Base-by-base conservation (phyloP, 2,888 invertebrate genomes). In the Selenia dentaria region DNA sequence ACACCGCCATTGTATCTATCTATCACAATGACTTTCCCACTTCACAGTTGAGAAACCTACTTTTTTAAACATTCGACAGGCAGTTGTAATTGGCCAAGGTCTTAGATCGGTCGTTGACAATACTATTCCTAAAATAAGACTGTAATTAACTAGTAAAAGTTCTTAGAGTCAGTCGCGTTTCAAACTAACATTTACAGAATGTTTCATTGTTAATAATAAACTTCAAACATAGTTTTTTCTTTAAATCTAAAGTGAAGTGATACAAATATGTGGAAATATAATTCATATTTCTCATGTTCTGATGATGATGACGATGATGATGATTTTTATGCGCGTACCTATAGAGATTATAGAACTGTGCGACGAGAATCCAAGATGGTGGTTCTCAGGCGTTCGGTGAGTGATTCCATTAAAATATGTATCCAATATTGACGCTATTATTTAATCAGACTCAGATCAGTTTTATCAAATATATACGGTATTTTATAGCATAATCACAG, bases 311-410 rank as follows among this genome's bases (percentile, higher is more conserved):
- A 72, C 1, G 63, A 72, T 1, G 63, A 74, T 11, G 72, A 66
- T 54, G 66, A 49, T 53, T 18, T 9, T 13, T 25, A 29, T n/a
- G 14, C 8, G 16, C 25, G 31, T 9, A 32, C 20, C 2, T 63
- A 62, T 3, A 68, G 61, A 22, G 71, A 71, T 32, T 86, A 79
- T 41, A 76, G 68, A 22, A 74, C 56, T 29, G 56, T 84, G 12
- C 67, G 87, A 9, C 73, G 83, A 0, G 78, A 79, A 54, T 83
- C 81, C 0, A 86, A 83, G 68, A 74, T 85, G 62, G 43, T 79
- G 6, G 51, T 86, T 33, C 67, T 86, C 11, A 68, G 69, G 6
- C 69, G 67, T 50, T 50, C 78, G 69, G 86, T 87, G 62, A 84
- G 85, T 72, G 20, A 20, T 9, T n/a, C n/a, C n/a, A n/a, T n/a